phyloP scores from a whole-genome alignment of 1,140 invertebrate species.

The Anastrepha obliqua region DNA sequence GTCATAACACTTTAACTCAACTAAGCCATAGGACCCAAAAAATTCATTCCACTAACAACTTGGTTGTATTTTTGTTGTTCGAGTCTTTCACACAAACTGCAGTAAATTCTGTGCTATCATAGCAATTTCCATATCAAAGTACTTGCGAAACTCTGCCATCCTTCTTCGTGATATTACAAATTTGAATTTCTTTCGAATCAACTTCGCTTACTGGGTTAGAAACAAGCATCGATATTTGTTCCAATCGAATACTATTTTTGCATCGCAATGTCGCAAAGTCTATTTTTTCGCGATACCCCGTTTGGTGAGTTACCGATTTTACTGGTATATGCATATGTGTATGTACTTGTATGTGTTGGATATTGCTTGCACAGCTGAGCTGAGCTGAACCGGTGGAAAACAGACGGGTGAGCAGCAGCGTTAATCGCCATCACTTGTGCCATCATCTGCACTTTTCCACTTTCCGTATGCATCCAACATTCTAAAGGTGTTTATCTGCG shows the following conservation, averaged over 20 bases:
- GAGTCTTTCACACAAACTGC: no score
- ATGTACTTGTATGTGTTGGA: neutral
- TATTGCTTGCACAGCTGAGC: constrained; percentile 11
- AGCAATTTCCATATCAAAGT: no score
- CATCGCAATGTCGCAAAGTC: neutral
- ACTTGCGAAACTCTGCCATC: no score
- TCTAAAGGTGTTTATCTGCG: constrained; percentile 18
- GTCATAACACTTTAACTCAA: no score
- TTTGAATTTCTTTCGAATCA: no score
- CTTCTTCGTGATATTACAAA: no score
- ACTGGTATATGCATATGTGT: neutral
- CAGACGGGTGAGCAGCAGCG: constrained; percentile 23
- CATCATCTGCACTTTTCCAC: constrained; percentile 46
- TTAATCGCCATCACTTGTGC: constrained; percentile 23
- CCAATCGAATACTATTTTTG: neutral
- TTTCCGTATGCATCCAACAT: neutral
- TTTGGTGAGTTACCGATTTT: constrained; percentile 28
- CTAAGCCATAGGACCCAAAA: no score
- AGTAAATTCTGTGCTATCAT: no score
- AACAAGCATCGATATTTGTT: neutral
- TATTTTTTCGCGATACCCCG: neutral
- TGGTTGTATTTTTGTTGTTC: no score
- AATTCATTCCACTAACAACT: no score
- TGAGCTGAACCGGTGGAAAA: constrained; percentile 13
- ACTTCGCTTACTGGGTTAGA: neutral